Conservation (phyloP, 2,113 vertebrate genomes). For the Lota lota region DNA sequence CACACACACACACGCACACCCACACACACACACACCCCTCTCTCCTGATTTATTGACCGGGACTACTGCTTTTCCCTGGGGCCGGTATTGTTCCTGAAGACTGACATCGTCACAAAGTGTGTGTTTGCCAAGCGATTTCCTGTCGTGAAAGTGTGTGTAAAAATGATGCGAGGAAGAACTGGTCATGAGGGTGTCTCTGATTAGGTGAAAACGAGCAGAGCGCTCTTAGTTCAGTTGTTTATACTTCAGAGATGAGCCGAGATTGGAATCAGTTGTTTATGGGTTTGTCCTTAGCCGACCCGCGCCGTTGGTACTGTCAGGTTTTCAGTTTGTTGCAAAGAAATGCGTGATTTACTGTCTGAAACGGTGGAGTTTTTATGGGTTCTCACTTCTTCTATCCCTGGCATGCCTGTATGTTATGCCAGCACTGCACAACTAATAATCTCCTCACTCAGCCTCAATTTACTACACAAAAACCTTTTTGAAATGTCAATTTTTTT, state of each 20-base stretch:
- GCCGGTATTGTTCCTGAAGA: constrained; percentile 6
- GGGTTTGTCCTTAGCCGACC: constrained; percentile 27
- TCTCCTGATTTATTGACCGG: constrained; percentile 24
- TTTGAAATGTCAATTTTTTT: too few species aligned
- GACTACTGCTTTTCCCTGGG: constrained; percentile 25
- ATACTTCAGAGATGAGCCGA: constrained; percentile 5
- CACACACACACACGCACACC: too few species aligned
- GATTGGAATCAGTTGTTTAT: constrained; percentile 19
- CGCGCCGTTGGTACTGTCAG: constrained; percentile 24
- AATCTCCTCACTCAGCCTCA: constrained; percentile 31
- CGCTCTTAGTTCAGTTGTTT: constrained; percentile 11
- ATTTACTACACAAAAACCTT: constrained; percentile 15
- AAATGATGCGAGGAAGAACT: constrained; percentile 14
- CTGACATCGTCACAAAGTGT: constrained; percentile 9
- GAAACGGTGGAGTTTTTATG: constrained; percentile 10
- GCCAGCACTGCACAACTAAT: constrained; percentile 33
- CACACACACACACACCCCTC: neutral
- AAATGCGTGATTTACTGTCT: constrained; percentile 27
- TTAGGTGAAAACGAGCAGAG: constrained; percentile 14
- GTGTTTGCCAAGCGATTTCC: constrained; percentile 17
- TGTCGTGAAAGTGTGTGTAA: neutral
- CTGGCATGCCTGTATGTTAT: constrained; percentile 21
- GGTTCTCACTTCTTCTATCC: constrained; percentile 15
- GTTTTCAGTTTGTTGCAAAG: constrained; percentile 19
- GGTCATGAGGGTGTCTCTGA: constrained; percentile 13